These are phyloP conservation scores for Gallinago nigripennis DNA, from an alignment of 2,797 vertebrate species.

Conservation along the genomic window DNA sequence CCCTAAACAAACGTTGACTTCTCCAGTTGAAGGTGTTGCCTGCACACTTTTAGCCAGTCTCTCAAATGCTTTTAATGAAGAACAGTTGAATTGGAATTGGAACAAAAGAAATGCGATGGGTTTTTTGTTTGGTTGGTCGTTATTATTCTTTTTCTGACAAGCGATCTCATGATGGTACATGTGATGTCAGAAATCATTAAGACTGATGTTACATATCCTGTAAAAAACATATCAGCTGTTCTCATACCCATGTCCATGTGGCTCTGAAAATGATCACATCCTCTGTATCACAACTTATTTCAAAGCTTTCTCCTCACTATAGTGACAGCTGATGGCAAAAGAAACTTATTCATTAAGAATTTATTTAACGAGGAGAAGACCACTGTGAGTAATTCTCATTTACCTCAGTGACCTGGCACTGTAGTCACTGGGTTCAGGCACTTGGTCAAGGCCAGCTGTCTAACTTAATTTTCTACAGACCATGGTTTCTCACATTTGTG, in stretches of 20 bases:
- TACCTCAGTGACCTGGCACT: neutral
- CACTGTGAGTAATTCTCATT: constrained; percentile 35
- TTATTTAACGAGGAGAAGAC: constrained; percentile 54
- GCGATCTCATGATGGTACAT: neutral
- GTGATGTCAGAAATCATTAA: neutral
- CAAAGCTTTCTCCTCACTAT: neutral
- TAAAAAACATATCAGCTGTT: neutral
- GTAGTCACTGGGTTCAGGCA: constrained; percentile 35
- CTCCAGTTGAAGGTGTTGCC: neutral
- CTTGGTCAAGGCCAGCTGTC: constrained; percentile 66
- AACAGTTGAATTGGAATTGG: neutral
- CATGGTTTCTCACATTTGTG: constrained; percentile 57
- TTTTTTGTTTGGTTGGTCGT: neutral
- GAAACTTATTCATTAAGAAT: constrained; percentile 26
- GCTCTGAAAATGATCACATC: neutral
- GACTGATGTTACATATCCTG: neutral
- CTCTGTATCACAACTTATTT: neutral
- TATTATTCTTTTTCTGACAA: neutral
- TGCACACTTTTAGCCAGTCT: neutral
- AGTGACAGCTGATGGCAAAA: neutral
- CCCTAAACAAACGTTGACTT: neutral
- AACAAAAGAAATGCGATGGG: neutral
- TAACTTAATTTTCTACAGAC: constrained; percentile 71
- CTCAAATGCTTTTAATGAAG: neutral
- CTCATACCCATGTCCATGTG: neutral